phyloP scores from a whole-genome alignment of 2,888 invertebrate genomes.

The Sipha maydis region DNA sequence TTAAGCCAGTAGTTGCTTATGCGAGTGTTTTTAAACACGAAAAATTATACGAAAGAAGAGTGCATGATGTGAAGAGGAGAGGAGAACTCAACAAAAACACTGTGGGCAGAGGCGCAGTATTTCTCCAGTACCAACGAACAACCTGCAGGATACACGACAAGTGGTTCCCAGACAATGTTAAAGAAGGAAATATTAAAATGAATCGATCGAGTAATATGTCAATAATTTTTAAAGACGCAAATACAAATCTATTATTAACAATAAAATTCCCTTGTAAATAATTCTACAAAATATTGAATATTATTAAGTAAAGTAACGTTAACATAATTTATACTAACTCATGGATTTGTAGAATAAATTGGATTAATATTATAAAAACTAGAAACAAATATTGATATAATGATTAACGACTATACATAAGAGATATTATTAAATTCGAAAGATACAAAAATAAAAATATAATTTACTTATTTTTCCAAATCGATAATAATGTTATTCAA shows the following conservation, averaged over 20 bases:
- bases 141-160: constrained; percentile 13
- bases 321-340: no score
- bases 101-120: constrained; percentile 1
- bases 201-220: background rate
- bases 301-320: no score
- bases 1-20: background rate
- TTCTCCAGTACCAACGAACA: constrained; percentile 16
- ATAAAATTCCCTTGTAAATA: background rate
- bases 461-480: background rate
- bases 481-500: background rate
- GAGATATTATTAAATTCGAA: no score
- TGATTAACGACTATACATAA: no score
- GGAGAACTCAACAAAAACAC: constrained; percentile 8
- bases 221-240: background rate
- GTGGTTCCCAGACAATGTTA: constrained; percentile 39
- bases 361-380: no score
- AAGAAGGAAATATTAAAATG: background rate
- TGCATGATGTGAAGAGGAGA: background rate
- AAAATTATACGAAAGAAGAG: background rate
- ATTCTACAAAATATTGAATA: no score
- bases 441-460: background rate
- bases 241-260: background rate
- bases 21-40: background rate
- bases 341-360: no score
- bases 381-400: no score